These are phyloP conservation scores for Rhodophaea formosa DNA, from an alignment of 2,888 invertebrate genomes.

Conservation along the genomic window DNA sequence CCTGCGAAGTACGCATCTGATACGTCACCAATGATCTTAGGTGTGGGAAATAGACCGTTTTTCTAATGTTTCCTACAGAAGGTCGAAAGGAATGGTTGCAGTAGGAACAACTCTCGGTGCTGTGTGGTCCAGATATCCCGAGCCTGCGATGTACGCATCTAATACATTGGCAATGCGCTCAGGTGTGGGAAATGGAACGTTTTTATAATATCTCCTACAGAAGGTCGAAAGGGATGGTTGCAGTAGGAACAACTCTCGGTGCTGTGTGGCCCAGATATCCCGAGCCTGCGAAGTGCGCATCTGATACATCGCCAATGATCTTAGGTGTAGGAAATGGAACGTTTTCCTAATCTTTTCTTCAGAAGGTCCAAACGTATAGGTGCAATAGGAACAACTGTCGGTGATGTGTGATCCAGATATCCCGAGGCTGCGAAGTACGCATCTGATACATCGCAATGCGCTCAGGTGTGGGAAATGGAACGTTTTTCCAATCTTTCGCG, in stretches of 20 bases:
- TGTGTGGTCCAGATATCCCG: neutral
- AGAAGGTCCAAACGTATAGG: neutral
- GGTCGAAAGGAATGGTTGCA: neutral
- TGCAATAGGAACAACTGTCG: neutral
- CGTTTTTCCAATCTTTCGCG: constrained; percentile 16
- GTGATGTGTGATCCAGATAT: constrained; percentile 1
- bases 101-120: neutral
- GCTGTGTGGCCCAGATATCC: neutral
- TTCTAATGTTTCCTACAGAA: too few relatives aligned
- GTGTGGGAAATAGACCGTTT: constrained; percentile 36
- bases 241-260: neutral
- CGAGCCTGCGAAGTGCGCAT: neutral
- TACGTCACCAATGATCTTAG: constrained; percentile 24
- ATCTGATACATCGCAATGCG: constrained; percentile 19
- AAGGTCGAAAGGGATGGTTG: neutral
- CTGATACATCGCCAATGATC: constrained; percentile 19
- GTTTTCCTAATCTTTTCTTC: too few relatives aligned
- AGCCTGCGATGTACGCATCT: neutral
- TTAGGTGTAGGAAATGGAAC: constrained; percentile 35
- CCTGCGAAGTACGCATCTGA: neutral
- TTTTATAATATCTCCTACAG: too few relatives aligned
- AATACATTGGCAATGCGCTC: constrained; percentile 22
- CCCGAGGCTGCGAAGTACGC: neutral
- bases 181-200: constrained; percentile 36
- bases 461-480: constrained; percentile 34